These are phyloP conservation scores for Synanthedon andrenaeformis DNA, from an alignment of 2,888 invertebrate genomes.

Conservation along the genomic window DNA sequence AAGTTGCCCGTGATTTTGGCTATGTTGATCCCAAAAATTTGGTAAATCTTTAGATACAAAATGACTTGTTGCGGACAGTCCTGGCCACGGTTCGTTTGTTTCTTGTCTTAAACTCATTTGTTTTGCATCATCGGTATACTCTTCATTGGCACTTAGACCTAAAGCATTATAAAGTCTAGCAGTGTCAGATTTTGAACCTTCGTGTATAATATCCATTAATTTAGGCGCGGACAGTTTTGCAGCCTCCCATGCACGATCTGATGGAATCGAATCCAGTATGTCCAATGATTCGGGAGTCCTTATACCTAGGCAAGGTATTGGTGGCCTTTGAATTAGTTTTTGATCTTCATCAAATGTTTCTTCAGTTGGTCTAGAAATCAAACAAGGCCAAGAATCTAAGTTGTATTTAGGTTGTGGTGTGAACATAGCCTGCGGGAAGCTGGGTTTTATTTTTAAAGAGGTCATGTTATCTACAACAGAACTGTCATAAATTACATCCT, in stretches of 20 bases:
- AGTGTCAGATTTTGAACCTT: constrained; percentile 58
- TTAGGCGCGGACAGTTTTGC: constrained; percentile 64
- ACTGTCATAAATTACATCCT: constrained; percentile 41
- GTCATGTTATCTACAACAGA: constrained; percentile 34
- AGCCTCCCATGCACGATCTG: constrained; percentile 65
- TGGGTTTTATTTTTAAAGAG: constrained; percentile 39
- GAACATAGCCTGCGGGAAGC: constrained; percentile 49
- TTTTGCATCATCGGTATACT: constrained; percentile 40
- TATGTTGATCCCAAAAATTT: constrained; percentile 35
- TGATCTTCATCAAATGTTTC: constrained; percentile 45
- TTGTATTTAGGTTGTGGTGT: constrained; percentile 61
- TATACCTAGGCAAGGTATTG: constrained; percentile 38
- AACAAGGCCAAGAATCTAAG: constrained; percentile 60
- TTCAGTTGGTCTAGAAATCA: constrained; percentile 45
- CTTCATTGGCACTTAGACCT: constrained; percentile 42
- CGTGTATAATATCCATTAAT: constrained; percentile 59
- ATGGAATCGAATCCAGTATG: constrained; percentile 47
- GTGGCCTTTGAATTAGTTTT: constrained; percentile 32
- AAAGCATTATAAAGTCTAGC: constrained; percentile 61
- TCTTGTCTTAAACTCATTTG: constrained; percentile 35
- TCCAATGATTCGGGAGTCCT: constrained; percentile 42
- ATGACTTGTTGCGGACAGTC: constrained; percentile 21
- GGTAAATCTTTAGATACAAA: constrained; percentile 38
- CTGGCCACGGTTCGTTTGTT: constrained; percentile 33
- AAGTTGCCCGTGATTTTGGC: constrained; percentile 19